Evolutionary conservation across 2,888 invertebrate genomes (phyloP).

Genomic region (Halictus quadricinctus): DNA sequence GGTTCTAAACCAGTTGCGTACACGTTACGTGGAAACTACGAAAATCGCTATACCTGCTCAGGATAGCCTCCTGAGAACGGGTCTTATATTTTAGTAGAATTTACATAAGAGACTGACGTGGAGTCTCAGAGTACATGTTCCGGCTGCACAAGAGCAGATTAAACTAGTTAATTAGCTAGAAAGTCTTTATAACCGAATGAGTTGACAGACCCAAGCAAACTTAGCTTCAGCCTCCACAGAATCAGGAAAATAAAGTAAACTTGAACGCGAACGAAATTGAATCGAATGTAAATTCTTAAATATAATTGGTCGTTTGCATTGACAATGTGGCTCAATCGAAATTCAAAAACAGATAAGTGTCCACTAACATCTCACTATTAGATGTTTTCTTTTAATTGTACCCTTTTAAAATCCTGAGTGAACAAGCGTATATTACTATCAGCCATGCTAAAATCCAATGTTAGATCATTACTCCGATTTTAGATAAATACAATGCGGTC

Average conservation of each 20-base stretch:
- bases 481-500: background rate
- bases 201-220: constrained; percentile 6
- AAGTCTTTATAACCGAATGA: background rate
- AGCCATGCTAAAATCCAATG: no score
- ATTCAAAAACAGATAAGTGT: background rate
- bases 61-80: background rate
- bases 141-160: background rate
- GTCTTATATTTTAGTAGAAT: constrained; percentile 22
- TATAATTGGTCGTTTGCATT: background rate
- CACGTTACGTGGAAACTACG: constrained; percentile 20
- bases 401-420: no score
- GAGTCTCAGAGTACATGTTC: background rate
- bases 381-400: background rate
- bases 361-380: background rate
- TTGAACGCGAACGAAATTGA: background rate
- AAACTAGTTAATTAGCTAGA: constrained; percentile 16
- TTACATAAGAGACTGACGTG: background rate
- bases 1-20: background rate
- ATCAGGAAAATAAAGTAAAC: background rate
- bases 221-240: background rate
- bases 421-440: no score
- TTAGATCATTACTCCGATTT: no score
- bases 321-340: background rate
- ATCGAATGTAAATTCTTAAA: background rate
- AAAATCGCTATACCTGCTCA: background rate